Percentiles rank a stretch among this genome's conserved stretches.
These are phyloP conservation scores for Xestia sexstrigata DNA, from an alignment of 2,888 invertebrate genomes.

Conservation along the genomic window DNA sequence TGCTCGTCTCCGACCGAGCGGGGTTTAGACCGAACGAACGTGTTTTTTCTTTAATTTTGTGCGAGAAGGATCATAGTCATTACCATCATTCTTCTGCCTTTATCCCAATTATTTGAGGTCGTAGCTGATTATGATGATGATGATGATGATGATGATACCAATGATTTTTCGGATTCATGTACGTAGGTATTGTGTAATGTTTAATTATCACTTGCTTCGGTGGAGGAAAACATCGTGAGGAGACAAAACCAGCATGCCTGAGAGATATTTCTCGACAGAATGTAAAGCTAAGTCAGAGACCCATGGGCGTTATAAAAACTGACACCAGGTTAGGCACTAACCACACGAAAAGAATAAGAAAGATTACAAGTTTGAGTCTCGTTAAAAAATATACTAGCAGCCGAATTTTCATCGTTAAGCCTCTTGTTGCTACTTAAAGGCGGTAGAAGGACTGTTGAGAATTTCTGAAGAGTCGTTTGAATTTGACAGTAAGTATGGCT, in stretches of 20 bases:
- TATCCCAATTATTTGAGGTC: background rate
- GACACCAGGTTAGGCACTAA: no score
- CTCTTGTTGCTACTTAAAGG: constrained; percentile 22
- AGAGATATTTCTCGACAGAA: no score
- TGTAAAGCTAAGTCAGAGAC: no score
- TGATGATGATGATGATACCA: no score
- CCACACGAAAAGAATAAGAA: no score
- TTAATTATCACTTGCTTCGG: no score
- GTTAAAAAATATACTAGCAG: background rate
- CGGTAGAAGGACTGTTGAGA: background rate
- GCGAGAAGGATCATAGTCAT: background rate
- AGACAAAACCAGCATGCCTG: no score
- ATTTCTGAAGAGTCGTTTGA: background rate
- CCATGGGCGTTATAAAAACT: no score
- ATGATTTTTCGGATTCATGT: no score
- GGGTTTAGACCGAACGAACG: background rate
- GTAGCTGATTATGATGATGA: no score
- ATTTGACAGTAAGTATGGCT: background rate
- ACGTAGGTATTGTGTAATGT: no score
- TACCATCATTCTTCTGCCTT: background rate
- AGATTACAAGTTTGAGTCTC: background rate
- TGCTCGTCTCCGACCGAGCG: background rate
- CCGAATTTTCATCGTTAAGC: background rate
- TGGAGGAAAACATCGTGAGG: no score
- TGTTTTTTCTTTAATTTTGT: background rate